Percentiles rank a stretch among this genome's conserved stretches.
Evolutionary conservation across 23 tunicate species (phyloP).

Genomic region (Trididemnum miniatum): DNA sequence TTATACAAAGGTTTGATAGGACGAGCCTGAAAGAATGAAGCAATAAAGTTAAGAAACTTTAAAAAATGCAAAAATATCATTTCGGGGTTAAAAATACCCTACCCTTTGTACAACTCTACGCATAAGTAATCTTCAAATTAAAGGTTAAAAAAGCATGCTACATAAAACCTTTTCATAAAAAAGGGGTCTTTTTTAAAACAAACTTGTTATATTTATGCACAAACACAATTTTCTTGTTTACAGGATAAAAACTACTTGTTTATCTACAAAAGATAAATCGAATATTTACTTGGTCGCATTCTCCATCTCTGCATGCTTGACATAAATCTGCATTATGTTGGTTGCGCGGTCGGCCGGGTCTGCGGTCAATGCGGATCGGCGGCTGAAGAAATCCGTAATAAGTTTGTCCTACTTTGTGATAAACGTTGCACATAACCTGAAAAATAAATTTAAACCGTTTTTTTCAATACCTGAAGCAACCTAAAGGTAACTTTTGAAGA

Average conservation of each 20-base stretch:
- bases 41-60: neutral
- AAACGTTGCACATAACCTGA: constrained; percentile 98
- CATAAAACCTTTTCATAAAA: too few relatives aligned
- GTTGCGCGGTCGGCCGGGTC: constrained; percentile 97
- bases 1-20: constrained; percentile 30
- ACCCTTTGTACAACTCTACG: too few relatives aligned
- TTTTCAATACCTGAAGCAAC: too few relatives aligned
- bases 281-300: constrained; percentile 99
- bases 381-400: constrained; percentile 91
- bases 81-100: too few relatives aligned
- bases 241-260: too few relatives aligned
- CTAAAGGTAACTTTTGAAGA: too few relatives aligned
- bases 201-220: too few relatives aligned
- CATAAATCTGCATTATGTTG: constrained; percentile 96
- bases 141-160: too few relatives aligned
- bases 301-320: constrained; percentile 99
- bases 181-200: too few relatives aligned
- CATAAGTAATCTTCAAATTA: too few relatives aligned
- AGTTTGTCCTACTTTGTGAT: constrained; percentile 92
- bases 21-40: constrained; percentile 28
- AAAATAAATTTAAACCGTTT: neutral
- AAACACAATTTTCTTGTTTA: too few relatives aligned
- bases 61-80: neutral
- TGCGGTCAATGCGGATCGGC: constrained; percentile 88
- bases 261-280: too few relatives aligned